Conservation (phyloP, 2,797 vertebrate species). For the Sarcophilus harrisii region DNA sequence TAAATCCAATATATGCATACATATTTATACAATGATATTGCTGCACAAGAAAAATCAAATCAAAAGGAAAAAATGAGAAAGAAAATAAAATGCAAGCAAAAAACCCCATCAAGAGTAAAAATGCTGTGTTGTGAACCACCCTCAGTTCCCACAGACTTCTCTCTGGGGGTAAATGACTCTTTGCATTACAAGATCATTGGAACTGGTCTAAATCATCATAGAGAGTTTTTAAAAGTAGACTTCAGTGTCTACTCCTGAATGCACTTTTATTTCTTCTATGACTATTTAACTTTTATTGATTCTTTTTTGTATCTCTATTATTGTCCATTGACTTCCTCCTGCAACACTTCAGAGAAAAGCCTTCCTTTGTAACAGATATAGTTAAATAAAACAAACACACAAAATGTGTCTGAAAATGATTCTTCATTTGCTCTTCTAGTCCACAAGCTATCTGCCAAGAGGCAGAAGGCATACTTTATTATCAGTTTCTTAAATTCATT, state of each 20-base stretch:
- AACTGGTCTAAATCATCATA: too few species aligned
- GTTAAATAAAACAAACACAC: background rate
- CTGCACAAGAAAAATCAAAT: too few species aligned
- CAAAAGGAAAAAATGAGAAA: too few species aligned
- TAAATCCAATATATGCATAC: too few species aligned
- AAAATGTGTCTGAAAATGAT: background rate
- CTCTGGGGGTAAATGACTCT: too few species aligned
- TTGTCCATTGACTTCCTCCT: background rate
- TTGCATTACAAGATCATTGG: too few species aligned
- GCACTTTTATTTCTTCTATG: background rate
- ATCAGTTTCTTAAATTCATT: background rate
- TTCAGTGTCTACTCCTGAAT: background rate
- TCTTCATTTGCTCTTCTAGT: background rate
- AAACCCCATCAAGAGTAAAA: too few species aligned
- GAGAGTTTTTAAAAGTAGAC: too few species aligned
- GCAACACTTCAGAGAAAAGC: background rate
- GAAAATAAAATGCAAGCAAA: too few species aligned
- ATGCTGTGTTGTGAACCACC: too few species aligned
- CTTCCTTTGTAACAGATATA: background rate
- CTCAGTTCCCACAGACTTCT: too few species aligned
- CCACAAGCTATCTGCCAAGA: background rate
- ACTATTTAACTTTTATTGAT: background rate
- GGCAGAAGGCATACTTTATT: background rate
- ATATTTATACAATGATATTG: too few species aligned
- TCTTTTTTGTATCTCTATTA: background rate